Evolutionary conservation across 2,888 invertebrate species (phyloP).

Genomic region (Epistrophe eligans): DNA sequence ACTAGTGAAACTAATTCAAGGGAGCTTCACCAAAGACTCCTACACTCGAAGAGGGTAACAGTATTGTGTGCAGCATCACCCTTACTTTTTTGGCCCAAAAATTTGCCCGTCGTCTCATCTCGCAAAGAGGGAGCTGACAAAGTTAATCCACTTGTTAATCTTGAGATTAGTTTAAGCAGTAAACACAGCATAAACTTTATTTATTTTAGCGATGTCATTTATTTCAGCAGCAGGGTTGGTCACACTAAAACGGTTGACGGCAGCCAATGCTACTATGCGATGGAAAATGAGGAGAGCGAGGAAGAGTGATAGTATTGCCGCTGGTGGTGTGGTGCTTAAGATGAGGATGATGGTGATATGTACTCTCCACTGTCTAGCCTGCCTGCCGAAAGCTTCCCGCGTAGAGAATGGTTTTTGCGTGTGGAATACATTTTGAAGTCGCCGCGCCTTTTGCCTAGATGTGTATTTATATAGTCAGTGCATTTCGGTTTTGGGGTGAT

Average conservation of each 20-base stretch:
- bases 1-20: no score
- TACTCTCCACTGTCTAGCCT: conserved; percentile 74
- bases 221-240: not conserved
- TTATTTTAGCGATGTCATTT: no score
- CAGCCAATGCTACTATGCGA: conserved; percentile 31
- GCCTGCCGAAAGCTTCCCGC: conserved; percentile 74
- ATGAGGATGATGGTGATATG: conserved; percentile 74
- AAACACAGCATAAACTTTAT: no score
- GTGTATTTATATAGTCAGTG: conserved; percentile 70
- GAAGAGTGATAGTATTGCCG: conserved; percentile 66
- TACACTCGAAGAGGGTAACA: no score
- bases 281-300: conserved; percentile 49
- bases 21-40: no score
- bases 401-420: conserved; percentile 75
- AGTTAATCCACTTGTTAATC: no score
- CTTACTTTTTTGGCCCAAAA: no score
- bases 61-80: no score
- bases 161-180: no score
- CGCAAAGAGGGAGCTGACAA: no score
- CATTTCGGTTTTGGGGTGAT: conserved; percentile 61
- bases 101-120: no score
- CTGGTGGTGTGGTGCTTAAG: conserved; percentile 65
- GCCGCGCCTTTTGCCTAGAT: conserved; percentile 74
- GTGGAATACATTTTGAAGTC: conserved; percentile 76
- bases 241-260: conserved; percentile 17